phyloP scores from a whole-genome alignment of 2,797 vertebrate species.

The Labeo calbasu region DNA sequence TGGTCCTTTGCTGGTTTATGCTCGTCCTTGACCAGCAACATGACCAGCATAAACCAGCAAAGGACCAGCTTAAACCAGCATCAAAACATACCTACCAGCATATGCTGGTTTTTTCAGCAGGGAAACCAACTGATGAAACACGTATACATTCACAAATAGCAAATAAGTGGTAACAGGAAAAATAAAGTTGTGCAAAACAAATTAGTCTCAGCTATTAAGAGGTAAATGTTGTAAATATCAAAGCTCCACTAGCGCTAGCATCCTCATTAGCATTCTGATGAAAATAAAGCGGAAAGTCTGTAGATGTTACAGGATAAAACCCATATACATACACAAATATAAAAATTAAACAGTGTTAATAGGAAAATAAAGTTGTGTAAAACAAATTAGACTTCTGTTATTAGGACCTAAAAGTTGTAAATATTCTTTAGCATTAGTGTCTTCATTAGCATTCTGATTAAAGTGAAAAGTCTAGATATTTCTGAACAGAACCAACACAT shows the following conservation, averaged over 20 bases:
- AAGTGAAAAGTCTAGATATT: not conserved
- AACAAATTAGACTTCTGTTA: slow-evolving; percentile 92
- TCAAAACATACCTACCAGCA: too few relatives aligned
- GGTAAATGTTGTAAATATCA: too few relatives aligned
- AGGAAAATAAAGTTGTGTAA: slow-evolving; percentile 87
- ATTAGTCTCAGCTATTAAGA: not conserved
- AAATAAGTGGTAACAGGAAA: too few relatives aligned
- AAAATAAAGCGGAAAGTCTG: not conserved
- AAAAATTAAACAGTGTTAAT: too few relatives aligned
- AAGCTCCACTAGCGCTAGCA: too few relatives aligned
- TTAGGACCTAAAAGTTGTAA: slow-evolving; percentile 75
- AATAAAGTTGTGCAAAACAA: slow-evolving; percentile 3
- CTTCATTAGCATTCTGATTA: not conserved
- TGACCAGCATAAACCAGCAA: too few relatives aligned
- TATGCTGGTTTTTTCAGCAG: too few relatives aligned
- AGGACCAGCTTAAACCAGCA: too few relatives aligned
- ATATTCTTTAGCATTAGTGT: not conserved
- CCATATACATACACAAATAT: not conserved
- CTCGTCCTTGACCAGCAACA: too few relatives aligned
- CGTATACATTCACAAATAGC: too few relatives aligned
- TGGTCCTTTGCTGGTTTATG: too few relatives aligned
- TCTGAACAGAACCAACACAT: not conserved
- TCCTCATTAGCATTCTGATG: not conserved
- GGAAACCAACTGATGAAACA: too few relatives aligned
- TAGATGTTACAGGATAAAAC: not conserved